Evolutionary conservation across 2,888 invertebrate species (phyloP).

Genomic region (Eristalis tenax): DNA sequence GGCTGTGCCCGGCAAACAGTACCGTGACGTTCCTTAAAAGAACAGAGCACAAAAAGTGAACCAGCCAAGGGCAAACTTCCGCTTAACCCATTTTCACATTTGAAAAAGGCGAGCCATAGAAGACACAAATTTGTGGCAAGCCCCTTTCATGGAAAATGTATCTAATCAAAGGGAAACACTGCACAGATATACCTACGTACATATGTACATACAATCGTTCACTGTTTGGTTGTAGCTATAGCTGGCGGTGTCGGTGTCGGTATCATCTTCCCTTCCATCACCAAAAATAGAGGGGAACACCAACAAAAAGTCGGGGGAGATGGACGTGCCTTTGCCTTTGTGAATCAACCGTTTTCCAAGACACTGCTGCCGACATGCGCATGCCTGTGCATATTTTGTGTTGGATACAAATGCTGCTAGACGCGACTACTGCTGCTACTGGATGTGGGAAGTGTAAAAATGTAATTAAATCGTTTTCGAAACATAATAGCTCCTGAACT

Average conservation of each 20-base stretch:
- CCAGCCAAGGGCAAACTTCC: constrained; percentile 66
- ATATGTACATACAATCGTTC: background rate
- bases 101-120: constrained; percentile 21
- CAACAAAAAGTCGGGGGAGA: constrained; percentile 17
- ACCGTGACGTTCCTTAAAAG: constrained; percentile 10
- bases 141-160: constrained; percentile 35
- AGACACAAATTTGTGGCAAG: constrained; percentile 41
- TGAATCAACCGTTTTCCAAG: constrained; percentile 35
- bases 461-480: background rate
- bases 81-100: constrained; percentile 47
- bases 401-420: background rate
- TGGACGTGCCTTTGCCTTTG: constrained; percentile 58
- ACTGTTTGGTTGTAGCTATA: background rate
- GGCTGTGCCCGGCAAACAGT: constrained; percentile 3
- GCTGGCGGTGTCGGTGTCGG: background rate
- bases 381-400: background rate
- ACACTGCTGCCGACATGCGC: background rate
- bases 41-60: constrained; percentile 7
- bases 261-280: background rate
- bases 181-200: constrained; percentile 2
- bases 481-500: background rate
- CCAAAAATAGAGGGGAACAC: constrained; percentile 27
- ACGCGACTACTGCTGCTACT: background rate
- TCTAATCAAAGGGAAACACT: constrained; percentile 55
- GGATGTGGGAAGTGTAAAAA: background rate